phyloP scores from a whole-genome alignment of 2,888 invertebrate genomes.

The Chrysolina haemoptera region DNA sequence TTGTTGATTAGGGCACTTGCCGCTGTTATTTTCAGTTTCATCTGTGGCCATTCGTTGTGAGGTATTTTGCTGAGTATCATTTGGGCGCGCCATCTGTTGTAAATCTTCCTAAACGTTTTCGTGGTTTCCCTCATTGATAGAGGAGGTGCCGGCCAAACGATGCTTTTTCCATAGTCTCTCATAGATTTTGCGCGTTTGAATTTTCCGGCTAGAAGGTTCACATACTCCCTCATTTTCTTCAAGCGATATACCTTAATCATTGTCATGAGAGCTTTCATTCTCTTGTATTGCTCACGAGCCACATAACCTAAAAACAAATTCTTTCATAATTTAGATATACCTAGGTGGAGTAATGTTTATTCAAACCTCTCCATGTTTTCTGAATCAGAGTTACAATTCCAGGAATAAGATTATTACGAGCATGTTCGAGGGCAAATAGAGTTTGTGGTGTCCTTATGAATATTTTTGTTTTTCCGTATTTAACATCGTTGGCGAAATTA shows the following conservation, averaged over 20 bases:
- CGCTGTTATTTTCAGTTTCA: constrained; percentile 85
- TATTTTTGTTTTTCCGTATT: constrained; percentile 95
- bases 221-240: constrained; percentile 83
- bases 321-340: constrained; percentile 19
- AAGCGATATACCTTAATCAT: constrained; percentile 87
- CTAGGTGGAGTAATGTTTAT: background rate
- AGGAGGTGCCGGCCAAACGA: constrained; percentile 88
- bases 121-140: constrained; percentile 78
- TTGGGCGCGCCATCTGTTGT: constrained; percentile 89
- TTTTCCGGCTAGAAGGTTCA: constrained; percentile 76
- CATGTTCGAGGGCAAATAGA: constrained; percentile 89
- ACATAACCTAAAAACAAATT: constrained; percentile 64
- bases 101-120: constrained; percentile 75
- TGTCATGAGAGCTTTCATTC: constrained; percentile 86
- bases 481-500: constrained; percentile 85
- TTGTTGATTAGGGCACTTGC: constrained; percentile 81
- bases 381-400: constrained; percentile 94
- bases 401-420: constrained; percentile 89
- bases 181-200: constrained; percentile 78
- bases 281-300: constrained; percentile 82
- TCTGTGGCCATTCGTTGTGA: constrained; percentile 88
- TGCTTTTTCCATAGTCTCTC: constrained; percentile 83
- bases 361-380: constrained; percentile 89
- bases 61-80: constrained; percentile 85
- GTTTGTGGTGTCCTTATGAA: constrained; percentile 95